A percentile compares a stretch with the other conserved stretches of the same genome.
Evolutionary conservation across 2,888 invertebrate genomes (phyloP).

Genomic region (Drosophila atroscutellata): DNA sequence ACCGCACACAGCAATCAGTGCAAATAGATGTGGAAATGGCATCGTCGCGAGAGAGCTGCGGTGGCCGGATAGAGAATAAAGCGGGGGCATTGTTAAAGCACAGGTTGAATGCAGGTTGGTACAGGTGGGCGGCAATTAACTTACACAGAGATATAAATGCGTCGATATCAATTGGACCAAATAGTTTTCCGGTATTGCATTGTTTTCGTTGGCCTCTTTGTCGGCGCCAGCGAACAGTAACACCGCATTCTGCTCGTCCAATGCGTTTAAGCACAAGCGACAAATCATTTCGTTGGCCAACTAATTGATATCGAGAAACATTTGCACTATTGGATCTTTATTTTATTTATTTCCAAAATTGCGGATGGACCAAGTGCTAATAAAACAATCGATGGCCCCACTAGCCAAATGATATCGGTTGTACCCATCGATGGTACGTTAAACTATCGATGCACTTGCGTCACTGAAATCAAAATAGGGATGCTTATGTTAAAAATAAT

Average conservation of each 20-base stretch:
- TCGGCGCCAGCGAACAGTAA: slow-evolving; percentile 55
- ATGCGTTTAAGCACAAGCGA: slow-evolving; percentile 69
- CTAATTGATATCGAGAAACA: slow-evolving; percentile 40
- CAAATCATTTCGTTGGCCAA: slow-evolving; percentile 67
- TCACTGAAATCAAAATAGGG: not conserved
- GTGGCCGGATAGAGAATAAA: not conserved
- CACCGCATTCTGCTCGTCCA: slow-evolving; percentile 68
- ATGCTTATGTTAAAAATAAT: not conserved
- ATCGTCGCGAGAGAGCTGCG: slow-evolving; percentile 67
- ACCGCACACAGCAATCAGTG: slow-evolving; percentile 62
- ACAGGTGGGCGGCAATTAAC: slow-evolving; percentile 24
- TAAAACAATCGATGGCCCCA: slow-evolving; percentile 33
- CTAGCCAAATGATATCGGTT: slow-evolving; percentile 25
- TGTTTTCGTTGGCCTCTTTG: slow-evolving; percentile 39
- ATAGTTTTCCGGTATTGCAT: slow-evolving; percentile 66
- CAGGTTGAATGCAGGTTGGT: not conserved
- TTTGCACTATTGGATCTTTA: slow-evolving; percentile 50
- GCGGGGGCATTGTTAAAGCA: not conserved
- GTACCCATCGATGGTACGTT: not conserved
- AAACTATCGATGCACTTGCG: not conserved
- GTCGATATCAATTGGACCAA: slow-evolving; percentile 76
- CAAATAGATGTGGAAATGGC: slow-evolving; percentile 71
- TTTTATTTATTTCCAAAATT: slow-evolving; percentile 56
- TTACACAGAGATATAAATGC: slow-evolving; percentile 78
- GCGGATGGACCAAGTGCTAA: slow-evolving; percentile 48